Evolutionary conservation across 2,113 vertebrate species (phyloP), one percentile per base, ranked within the genome.

Genomic region (Pseudois nayaur): DNA sequence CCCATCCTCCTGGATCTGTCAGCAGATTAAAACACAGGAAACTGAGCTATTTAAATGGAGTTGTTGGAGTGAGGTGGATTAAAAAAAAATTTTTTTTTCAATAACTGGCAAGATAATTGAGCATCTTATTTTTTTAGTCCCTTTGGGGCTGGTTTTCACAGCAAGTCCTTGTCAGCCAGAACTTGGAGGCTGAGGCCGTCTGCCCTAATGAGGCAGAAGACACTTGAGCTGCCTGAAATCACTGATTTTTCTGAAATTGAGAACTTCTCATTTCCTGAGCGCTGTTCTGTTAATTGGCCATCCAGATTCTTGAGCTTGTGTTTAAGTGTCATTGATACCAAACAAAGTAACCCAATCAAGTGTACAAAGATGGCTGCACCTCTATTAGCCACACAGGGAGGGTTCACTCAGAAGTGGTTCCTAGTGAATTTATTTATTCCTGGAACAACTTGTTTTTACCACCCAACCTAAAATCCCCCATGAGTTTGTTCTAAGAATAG

Each of bases 211-310:
- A 19, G 48, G 62, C 12, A 92, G 76, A 62, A 98, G 79, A 82
- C 16, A 83, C 14, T 94, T n/a, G 50, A 91, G 29, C 96, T 95
- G 60, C 71, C 88, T 71, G 84, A 89, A 92, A 94, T 78, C 14
- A 33, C 71, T 84, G 60, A 74, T 92, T 93, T 95, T 96, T 57
- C 81, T 87, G 71, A 93, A 97, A 95, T 95, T 31, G 91, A 89
- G 97, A 97, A 95, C 40, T 95, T 96, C 8, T 71, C n/a, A 91
- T 95, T 96, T 91, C 82, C 54, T 40, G 57, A 89, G 81, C 31
- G 8, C 8, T 36, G 36, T 71, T 87, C 89, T 82, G 33, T 79
- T 93, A 64, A 95, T 92, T 50, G 83, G 57, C 40, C 89, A 55
- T 33, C 62, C 67, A 81, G 43, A 96, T 64, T 43, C 87, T 76